These are phyloP conservation scores for Callinectes sapidus DNA, from an alignment of 2,888 invertebrate species.

Conservation along the genomic window DNA sequence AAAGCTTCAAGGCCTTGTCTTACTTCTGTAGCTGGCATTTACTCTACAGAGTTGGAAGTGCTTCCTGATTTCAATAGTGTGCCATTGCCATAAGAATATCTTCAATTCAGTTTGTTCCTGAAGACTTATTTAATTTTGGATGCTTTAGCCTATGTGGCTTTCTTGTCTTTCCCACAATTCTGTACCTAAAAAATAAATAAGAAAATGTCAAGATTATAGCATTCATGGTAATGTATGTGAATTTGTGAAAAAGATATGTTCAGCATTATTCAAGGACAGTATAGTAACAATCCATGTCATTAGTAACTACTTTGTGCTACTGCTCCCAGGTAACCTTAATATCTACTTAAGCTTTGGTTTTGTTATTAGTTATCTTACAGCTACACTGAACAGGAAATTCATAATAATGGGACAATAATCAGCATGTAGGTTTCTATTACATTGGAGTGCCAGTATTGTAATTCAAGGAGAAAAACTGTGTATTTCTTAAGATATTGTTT, in stretches of 20 bases:
- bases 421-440: background rate
- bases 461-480: background rate
- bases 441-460: background rate
- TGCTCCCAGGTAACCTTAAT: background rate
- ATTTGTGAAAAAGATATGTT: background rate
- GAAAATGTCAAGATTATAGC: background rate
- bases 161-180: too few species aligned
- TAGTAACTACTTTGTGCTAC: background rate
- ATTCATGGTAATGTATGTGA: background rate
- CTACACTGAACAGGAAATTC: background rate
- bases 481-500: background rate
- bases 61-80: too few species aligned
- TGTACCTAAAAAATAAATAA: background rate
- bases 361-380: background rate
- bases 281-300: background rate
- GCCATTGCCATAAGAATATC: too few species aligned
- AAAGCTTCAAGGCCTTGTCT: too few species aligned
- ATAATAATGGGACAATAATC: background rate
- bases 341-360: background rate
- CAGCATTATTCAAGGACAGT: background rate
- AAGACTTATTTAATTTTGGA: too few species aligned
- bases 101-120: too few species aligned
- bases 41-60: too few species aligned
- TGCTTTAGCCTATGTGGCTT: too few species aligned
- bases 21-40: too few species aligned